Evolutionary conservation across 2,888 invertebrate genomes (phyloP).

Genomic region (Itoplectis maculator): DNA sequence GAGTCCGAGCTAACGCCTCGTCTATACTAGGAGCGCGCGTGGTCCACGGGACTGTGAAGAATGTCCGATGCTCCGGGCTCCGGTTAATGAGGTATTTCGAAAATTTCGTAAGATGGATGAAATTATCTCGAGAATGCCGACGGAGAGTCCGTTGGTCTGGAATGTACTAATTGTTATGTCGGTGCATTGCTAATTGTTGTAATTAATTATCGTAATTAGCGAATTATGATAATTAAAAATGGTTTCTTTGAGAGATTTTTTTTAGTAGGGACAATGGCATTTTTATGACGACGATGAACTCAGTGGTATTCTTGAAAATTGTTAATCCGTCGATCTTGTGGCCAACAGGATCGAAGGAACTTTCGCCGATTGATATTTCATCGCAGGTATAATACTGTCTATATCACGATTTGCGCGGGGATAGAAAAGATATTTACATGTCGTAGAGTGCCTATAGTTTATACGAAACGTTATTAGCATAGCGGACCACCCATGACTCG

Average conservation of each 20-base stretch:
- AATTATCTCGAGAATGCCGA: slow-evolving; percentile 36
- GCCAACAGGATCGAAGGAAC: not conserved
- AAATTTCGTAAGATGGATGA: slow-evolving; percentile 27
- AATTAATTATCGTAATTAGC: slow-evolving; percentile 9
- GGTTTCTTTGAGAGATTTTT: too few relatives aligned
- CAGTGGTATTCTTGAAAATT: not conserved
- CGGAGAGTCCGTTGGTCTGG: not conserved
- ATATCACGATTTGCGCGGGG: slow-evolving; percentile 27
- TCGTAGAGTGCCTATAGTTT: slow-evolving; percentile 45
- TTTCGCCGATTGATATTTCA: slow-evolving; percentile 49
- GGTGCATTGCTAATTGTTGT: not conserved
- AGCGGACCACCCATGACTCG: slow-evolving; percentile 83
- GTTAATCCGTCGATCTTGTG: not conserved
- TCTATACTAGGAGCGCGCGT: slow-evolving; percentile 20
- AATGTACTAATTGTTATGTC: slow-evolving; percentile 21
- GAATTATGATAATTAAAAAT: too few relatives aligned
- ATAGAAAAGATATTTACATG: slow-evolving; percentile 44
- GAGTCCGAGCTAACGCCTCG: slow-evolving; percentile 20
- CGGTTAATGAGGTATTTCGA: slow-evolving; percentile 38
- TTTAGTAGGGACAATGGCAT: too few relatives aligned
- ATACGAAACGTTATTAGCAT: slow-evolving; percentile 79
- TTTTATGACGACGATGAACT: not conserved
- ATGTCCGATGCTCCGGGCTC: slow-evolving; percentile 17
- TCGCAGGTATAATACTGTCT: slow-evolving; percentile 11
- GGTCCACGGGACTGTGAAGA: slow-evolving; percentile 22